phyloP scores from a whole-genome alignment of 2,113 vertebrate genomes.

The Otocyon megalotis region DNA sequence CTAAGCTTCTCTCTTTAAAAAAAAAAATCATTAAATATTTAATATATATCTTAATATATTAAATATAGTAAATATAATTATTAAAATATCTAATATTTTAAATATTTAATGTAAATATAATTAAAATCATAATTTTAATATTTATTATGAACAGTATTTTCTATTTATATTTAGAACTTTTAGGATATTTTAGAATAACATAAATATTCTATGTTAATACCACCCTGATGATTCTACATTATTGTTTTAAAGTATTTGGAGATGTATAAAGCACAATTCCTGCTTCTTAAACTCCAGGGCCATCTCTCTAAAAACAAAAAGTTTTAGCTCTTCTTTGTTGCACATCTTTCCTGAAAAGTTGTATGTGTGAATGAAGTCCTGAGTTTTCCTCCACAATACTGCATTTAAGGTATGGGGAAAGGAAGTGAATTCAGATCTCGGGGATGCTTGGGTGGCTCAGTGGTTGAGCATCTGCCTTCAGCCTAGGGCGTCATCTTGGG shows the following conservation, averaged over 20 bases:
- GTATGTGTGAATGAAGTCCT: neutral
- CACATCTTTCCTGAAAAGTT: neutral
- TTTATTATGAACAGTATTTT: too few relatives aligned
- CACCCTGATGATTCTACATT: neutral
- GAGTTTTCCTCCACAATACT: neutral
- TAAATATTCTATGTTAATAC: neutral
- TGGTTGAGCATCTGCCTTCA: too few relatives aligned
- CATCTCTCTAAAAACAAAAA: neutral
- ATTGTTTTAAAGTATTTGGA: neutral
- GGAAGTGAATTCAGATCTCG: neutral
- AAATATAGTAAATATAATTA: too few relatives aligned
- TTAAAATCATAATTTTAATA: too few relatives aligned
- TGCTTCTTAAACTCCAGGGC: neutral
- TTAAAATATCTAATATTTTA: too few relatives aligned
- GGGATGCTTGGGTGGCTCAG: neutral
- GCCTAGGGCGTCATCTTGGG: too few relatives aligned
- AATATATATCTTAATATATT: too few relatives aligned
- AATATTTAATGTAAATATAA: too few relatives aligned
- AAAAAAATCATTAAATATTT: neutral
- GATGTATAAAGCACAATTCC: neutral
- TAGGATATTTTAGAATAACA: too few relatives aligned
- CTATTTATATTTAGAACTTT: too few relatives aligned
- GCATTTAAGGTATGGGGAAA: neutral
- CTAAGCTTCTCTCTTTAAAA: neutral
- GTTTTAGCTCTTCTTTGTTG: neutral